These are phyloP conservation scores for Cephus nigrinus DNA, from an alignment of 2,888 invertebrate species.

Conservation along the genomic window DNA sequence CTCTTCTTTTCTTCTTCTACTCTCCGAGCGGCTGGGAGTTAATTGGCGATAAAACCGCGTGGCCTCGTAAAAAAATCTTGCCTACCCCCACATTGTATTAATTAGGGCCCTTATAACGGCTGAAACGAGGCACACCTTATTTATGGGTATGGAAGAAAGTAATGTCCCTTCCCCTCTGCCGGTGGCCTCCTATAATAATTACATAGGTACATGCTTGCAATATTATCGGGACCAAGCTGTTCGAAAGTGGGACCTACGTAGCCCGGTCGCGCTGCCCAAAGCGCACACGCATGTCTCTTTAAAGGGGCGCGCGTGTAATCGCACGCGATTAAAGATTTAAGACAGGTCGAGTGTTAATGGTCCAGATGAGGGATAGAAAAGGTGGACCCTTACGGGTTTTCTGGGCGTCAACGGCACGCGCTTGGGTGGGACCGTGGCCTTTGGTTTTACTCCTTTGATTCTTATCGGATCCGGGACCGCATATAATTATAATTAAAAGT, in stretches of 20 bases:
- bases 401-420: slow-evolving; percentile 64
- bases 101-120: slow-evolving; percentile 58
- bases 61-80: slow-evolving; percentile 60
- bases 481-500: slow-evolving; percentile 66
- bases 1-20: slow-evolving; percentile 27
- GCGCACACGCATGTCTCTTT: not conserved
- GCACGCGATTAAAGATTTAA: not conserved
- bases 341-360: slow-evolving; percentile 33
- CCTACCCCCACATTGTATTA: slow-evolving; percentile 62
- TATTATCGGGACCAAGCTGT: slow-evolving; percentile 53
- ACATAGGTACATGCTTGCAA: slow-evolving; percentile 32
- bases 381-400: slow-evolving; percentile 35
- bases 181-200: not conserved
- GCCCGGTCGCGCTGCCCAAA: not conserved
- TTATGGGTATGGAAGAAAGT: slow-evolving; percentile 49
- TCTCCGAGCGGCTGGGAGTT: slow-evolving; percentile 44
- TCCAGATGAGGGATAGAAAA: slow-evolving; percentile 18
- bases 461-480: slow-evolving; percentile 55
- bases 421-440: slow-evolving; percentile 56
- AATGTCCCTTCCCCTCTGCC: slow-evolving; percentile 37
- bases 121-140: slow-evolving; percentile 56
- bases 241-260: slow-evolving; percentile 44
- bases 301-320: slow-evolving; percentile 24
- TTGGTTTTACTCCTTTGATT: slow-evolving; percentile 38
- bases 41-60: slow-evolving; percentile 63